phyloP scores from a whole-genome alignment of 2,888 invertebrate genomes.

The Elmis aenea region DNA sequence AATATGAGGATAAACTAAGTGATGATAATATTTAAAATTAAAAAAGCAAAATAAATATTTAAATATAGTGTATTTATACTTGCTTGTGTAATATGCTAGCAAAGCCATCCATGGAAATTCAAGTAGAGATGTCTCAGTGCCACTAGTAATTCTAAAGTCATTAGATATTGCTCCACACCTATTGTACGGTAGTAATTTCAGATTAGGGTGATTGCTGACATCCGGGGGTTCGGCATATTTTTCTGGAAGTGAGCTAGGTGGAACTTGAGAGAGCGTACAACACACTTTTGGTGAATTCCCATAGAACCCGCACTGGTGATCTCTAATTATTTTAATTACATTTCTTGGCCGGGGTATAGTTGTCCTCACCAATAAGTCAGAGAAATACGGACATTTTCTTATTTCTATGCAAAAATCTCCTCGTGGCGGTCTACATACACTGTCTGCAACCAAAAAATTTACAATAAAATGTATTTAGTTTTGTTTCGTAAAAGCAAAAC shows the following conservation, averaged over 20 bases:
- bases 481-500: no score
- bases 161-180: constrained; percentile 60
- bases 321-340: constrained; percentile 31
- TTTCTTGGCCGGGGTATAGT: constrained; percentile 33
- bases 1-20: no score
- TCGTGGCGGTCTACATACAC: no score
- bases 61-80: neutral
- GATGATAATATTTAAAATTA: no score
- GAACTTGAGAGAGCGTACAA: constrained; percentile 41
- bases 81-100: constrained; percentile 51
- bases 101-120: constrained; percentile 78
- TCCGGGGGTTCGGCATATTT: constrained; percentile 30
- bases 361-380: constrained; percentile 31
- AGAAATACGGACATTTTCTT: constrained; percentile 35
- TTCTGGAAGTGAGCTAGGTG: constrained; percentile 1
- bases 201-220: constrained; percentile 38
- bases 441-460: no score
- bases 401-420: constrained; percentile 31
- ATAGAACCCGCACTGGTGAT: constrained; percentile 43
- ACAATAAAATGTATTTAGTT: no score
- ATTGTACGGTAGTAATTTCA: constrained; percentile 35
- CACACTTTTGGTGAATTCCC: constrained; percentile 47
- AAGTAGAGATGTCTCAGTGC: constrained; percentile 54
- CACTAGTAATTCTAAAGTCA: constrained; percentile 55
- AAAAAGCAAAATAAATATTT: no score